Evolutionary conservation across 2,797 vertebrate species (phyloP), one percentile per base, ranked within the genome.

Genomic region (Sphenopsis melanotis): DNA sequence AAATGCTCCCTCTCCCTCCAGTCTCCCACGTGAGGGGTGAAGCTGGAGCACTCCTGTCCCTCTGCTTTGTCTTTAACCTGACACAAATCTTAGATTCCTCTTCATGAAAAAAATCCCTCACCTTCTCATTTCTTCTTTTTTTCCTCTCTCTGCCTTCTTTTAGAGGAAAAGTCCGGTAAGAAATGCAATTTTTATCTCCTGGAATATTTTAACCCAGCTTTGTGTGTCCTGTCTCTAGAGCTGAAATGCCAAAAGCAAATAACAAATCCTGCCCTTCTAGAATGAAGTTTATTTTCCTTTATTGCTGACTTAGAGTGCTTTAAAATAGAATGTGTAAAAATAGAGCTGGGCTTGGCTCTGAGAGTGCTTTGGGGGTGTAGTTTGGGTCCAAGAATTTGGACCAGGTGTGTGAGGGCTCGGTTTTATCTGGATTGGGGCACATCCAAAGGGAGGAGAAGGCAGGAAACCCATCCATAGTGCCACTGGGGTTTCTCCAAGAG

Each of bases 131-230:
- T 85, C 96, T 60, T 92, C 66, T 84, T 59, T 83, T 57, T 39
- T 84, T 75, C 90, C 90, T 94, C 93, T 89, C 75, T 98, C 97
- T 97, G 98, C 97, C 12, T 91, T 92, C 96, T 96, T 94, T 91
- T 98, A 99, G 99, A 99, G 98, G 98, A 99, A 98, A 98, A 99
- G 99, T 98, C 99, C 99, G 98, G 99, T 99, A 99, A 99, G 99
- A 97, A 94, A 86, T 12, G 24, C 46, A 36, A 3, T 50, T 65
- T 93, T 85, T 76, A 2, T 56, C 37, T 85, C 80, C 77, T 14
- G 9, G 17, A 6, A 8, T 56, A 24, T 93, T 80, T 89, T 68
- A 70, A n/a, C 47, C 4, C 11, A 6, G 42, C 30, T 44, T 29
- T 4, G 32, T 59, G 32, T 57, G 30, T 30, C 60, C 23, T 26